These are phyloP conservation scores for Troglohyphantes excavatus DNA, from an alignment of 2,888 invertebrate genomes.

Conservation along the genomic window DNA sequence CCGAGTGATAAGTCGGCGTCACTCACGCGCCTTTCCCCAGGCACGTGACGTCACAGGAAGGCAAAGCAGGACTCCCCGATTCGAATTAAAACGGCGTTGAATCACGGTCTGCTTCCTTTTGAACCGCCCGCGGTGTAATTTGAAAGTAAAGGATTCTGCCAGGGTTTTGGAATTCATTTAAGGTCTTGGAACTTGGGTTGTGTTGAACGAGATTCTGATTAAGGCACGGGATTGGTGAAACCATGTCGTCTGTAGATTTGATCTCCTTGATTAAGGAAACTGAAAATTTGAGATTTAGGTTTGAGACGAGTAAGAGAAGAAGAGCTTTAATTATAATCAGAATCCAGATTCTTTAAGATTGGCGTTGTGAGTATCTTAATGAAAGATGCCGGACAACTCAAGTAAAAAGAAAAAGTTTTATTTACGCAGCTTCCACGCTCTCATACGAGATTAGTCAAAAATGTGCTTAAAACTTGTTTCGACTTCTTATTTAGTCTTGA, in stretches of 20 bases:
- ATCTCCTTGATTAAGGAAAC: background rate
- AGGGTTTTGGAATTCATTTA: background rate
- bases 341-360: too few relatives aligned
- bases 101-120: background rate
- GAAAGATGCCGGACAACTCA: too few relatives aligned
- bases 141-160: background rate
- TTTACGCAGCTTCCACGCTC: too few relatives aligned
- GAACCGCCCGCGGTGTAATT: background rate
- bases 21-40: constrained; percentile 5
- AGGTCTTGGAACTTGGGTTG: background rate
- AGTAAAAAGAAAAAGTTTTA: too few relatives aligned
- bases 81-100: constrained; percentile 24
- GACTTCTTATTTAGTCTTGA: too few relatives aligned
- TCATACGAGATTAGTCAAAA: too few relatives aligned
- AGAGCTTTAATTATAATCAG: too few relatives aligned
- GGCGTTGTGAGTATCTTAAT: too few relatives aligned
- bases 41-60: background rate
- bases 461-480: too few relatives aligned
- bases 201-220: too few relatives aligned
- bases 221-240: background rate
- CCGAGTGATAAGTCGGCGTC: constrained; percentile 36
- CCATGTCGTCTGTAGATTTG: background rate
- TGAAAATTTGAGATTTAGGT: too few relatives aligned
- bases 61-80: background rate
- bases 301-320: too few relatives aligned